Evolutionary conservation across 1,140 invertebrate genomes (phyloP).

Genomic region (Pseudachorutes palmiensis): DNA sequence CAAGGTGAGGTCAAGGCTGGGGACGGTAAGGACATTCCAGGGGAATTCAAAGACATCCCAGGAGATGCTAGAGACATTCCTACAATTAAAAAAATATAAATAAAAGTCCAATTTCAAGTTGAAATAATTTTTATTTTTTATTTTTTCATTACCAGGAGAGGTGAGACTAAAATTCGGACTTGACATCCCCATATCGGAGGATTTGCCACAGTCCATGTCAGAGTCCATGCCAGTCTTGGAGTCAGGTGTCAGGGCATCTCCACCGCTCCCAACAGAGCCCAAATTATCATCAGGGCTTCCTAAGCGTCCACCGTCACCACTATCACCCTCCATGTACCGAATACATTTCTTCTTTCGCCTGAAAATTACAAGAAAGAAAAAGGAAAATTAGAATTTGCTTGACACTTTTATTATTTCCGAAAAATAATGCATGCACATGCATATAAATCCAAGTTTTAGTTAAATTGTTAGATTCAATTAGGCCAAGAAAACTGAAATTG

Average conservation of each 20-base stretch:
- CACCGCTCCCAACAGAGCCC: conserved; percentile 63
- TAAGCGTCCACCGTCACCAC: conserved; percentile 50
- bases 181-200: conserved; percentile 38
- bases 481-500: too few species aligned
- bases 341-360: conserved; percentile 99
- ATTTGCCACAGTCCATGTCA: conserved; percentile 43
- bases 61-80: conserved; percentile 53
- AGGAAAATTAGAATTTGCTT: background rate
- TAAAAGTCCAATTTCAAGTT: background rate
- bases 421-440: too few species aligned
- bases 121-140: background rate
- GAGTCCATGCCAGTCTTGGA: conserved; percentile 55
- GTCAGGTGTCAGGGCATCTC: conserved; percentile 52
- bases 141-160: conserved; percentile 38
- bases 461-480: too few species aligned
- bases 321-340: conserved; percentile 67
- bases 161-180: conserved; percentile 50
- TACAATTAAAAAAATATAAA: conserved; percentile 17
- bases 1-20: conserved; percentile 38
- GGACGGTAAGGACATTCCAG: conserved; percentile 45
- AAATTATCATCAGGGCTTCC: conserved; percentile 51
- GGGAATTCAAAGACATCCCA: conserved; percentile 52
- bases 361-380: conserved; percentile 30
- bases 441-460: too few species aligned
- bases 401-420: background rate